Conservation (phyloP, 2,797 vertebrate genomes). For the Typhlichthys subterraneus region DNA sequence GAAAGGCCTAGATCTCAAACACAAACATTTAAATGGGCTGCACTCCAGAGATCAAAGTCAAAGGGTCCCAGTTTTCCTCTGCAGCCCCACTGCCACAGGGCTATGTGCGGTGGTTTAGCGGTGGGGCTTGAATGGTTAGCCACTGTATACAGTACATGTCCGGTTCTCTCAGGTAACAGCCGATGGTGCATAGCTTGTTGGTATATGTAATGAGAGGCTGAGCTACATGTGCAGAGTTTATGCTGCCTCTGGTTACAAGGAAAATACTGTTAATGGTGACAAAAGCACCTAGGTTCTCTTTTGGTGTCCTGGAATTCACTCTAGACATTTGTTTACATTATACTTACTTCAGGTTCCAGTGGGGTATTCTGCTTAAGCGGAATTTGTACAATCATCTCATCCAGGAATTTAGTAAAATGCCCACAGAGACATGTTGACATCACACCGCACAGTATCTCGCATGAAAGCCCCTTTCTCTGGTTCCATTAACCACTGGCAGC, state of each 20-base stretch:
- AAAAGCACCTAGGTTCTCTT: conserved; percentile 10
- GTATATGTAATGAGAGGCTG: conserved; percentile 28
- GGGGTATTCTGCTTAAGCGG: background rate
- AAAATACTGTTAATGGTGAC: conserved; percentile 7
- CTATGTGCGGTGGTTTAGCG: conserved; percentile 51
- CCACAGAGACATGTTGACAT: background rate
- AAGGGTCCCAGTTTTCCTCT: conserved; percentile 57
- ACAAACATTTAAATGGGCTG: conserved; percentile 78
- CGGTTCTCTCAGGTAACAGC: conserved; percentile 30
- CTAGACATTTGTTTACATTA: background rate
- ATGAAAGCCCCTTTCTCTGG: conserved; percentile 49
- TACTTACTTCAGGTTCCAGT: background rate
- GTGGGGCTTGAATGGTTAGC: conserved; percentile 36
- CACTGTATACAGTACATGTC: conserved; percentile 34
- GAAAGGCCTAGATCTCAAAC: conserved; percentile 77
- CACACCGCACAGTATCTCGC: too few species aligned
- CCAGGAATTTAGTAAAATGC: background rate
- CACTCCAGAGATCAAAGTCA: conserved; percentile 77
- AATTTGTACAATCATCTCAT: background rate
- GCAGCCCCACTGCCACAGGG: conserved; percentile 34
- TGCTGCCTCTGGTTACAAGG: conserved; percentile 22
- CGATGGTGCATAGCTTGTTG: conserved; percentile 21
- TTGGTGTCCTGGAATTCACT: conserved; percentile 8
- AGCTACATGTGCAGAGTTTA: conserved; percentile 26
- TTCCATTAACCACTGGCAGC: conserved; percentile 50